Base-by-base conservation (phyloP, 2,797 vertebrate species). In the Falco berigora region DNA sequence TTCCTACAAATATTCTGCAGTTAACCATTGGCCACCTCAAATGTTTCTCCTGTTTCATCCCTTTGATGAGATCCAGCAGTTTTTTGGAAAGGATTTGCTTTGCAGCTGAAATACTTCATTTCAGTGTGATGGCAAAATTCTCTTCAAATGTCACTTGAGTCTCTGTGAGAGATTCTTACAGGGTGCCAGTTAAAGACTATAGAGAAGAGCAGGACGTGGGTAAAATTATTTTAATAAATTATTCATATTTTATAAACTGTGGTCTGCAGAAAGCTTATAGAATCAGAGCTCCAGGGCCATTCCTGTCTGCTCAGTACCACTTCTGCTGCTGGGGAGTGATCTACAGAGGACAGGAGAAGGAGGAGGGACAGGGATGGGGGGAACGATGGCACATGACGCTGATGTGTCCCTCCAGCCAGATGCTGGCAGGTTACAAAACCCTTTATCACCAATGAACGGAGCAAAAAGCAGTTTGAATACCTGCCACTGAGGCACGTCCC, bases 331-430 rank as follows among this genome's bases (percentile, higher is more conserved):
- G 42, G 23, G 61, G 36, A 46, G 16, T 17, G 36, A 75, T 21
- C 17, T 24, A 28, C 12, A 0, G 4, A 79, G 30, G 42, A n/a
- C 15, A 30, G 58, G n/a, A 78, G 52, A 21, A 71, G 36, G 21
- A 61, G 36, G 46, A 72, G 53, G 53, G 55, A 67, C 38, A 22
- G 49, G 38, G 47, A 30, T 30, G 38, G 14, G 17, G 27, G 34
- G 9, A 61, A n/a, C 0, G 1, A 42, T 14, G 12, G 21, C 53
- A 36, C 2, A 10, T 13, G 30, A n/a, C 59, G 27, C n/a, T 13
- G 14, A 23, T 3, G 9, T 5, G 4, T 36, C 49, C 40, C 56
- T 38, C 50, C 56, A 30, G 1, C 32, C 24, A 62, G 15, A 5
- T 2, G 0, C 58, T 59, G 62, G 22, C 28, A 88, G 21, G 50